phyloP scores from a whole-genome alignment of 2,888 invertebrate species.

The Torymus aiolomorphi region DNA sequence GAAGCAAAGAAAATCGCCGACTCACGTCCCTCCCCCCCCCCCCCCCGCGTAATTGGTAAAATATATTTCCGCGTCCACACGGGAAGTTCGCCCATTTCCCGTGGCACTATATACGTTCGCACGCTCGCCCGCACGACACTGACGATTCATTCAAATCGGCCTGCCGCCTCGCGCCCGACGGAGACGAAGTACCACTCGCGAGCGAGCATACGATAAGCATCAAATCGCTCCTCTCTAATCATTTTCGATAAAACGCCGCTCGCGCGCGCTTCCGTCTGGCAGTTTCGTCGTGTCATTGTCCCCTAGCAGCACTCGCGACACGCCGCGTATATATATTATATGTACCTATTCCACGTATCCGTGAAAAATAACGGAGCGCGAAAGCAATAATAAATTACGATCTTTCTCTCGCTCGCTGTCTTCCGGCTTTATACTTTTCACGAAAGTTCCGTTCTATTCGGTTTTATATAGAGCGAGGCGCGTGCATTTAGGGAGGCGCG shows the following conservation, averaged over 20 bases:
- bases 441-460: too few species aligned
- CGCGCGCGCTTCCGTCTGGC: neutral
- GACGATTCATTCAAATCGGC: conserved; percentile 34
- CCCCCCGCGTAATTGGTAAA: too few species aligned
- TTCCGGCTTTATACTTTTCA: neutral
- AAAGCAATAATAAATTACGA: neutral
- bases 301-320: too few species aligned
- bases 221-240: conserved; percentile 23
- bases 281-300: neutral
- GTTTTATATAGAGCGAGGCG: too few species aligned
- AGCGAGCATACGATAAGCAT: conserved; percentile 22
- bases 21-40: too few species aligned
- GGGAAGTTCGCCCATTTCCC: conserved; percentile 19
- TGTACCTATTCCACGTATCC: neutral
- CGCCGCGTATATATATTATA: neutral
- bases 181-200: neutral
- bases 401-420: neutral
- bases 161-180: neutral
- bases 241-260: conserved; percentile 35
- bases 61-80: neutral
- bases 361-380: too few species aligned
- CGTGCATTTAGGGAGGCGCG: too few species aligned
- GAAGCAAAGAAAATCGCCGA: too few species aligned
- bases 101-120: neutral
- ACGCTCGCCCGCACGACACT: neutral